A percentile compares a stretch with the other conserved stretches of the same genome.
phyloP scores from a whole-genome alignment of 2,113 vertebrate species.

The Syngnathus floridae region DNA sequence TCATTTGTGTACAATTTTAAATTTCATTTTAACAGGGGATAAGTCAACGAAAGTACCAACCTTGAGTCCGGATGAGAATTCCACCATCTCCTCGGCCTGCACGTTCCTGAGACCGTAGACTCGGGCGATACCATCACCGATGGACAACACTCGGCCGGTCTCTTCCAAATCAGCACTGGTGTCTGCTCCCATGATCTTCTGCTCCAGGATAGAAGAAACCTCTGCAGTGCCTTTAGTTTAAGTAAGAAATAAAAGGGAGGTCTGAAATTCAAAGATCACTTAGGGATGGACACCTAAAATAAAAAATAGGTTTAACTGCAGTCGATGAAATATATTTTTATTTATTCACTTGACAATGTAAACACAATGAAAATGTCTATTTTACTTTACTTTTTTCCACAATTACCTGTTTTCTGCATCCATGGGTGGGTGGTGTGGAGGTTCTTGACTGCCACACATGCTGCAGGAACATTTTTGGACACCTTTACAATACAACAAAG shows the following conservation, averaged over 20 bases:
- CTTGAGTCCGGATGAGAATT: constrained; percentile 96
- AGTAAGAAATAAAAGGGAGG: not conserved
- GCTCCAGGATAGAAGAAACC: constrained; percentile 93
- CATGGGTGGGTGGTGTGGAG: constrained; percentile 73
- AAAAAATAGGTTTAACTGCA: too few species aligned
- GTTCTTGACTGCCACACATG: constrained; percentile 81
- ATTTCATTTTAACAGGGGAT: not conserved
- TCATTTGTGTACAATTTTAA: not conserved
- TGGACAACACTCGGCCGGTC: constrained; percentile 91
- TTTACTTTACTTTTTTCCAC: not conserved
- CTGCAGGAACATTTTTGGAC: constrained; percentile 82
- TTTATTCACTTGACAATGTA: too few species aligned
- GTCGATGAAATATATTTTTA: too few species aligned
- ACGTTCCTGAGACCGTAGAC: constrained; percentile 93
- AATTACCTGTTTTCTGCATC: constrained; percentile 85
- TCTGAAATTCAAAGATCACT: not conserved
- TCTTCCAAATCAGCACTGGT: constrained; percentile 87
- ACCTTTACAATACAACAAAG: constrained; percentile 60
- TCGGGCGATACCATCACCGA: constrained; percentile 93
- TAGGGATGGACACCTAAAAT: not conserved
- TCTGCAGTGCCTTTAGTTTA: constrained; percentile 81
- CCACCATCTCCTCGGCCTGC: constrained; percentile 98
- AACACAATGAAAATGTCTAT: too few species aligned
- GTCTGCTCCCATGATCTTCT: constrained; percentile 88
- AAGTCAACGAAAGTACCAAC: too few species aligned